Evolutionary conservation across 1,140 invertebrate genomes (phyloP), one percentile per base, ranked within the genome.

Genomic region (Brachionus manjavacas): DNA sequence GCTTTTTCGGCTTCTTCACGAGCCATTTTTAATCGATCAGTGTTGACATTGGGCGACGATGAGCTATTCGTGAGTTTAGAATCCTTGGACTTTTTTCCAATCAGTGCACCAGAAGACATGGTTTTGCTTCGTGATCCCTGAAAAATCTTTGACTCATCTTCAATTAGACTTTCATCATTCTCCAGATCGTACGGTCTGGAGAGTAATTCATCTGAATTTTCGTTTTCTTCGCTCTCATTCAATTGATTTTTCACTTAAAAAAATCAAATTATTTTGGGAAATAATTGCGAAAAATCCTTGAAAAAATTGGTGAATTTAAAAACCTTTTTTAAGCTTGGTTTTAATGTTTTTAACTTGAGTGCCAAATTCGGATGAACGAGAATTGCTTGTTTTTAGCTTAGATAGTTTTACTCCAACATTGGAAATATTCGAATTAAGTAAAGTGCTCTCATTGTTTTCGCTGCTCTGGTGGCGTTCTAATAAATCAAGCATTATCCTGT

Each of bases 1-100:
- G 84, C 84, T 35, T 35, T 28, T 43, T 84, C 84, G 20, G 74
- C 76, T 78, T 84, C 74, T 78, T 84, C 84, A 41, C 64, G 76
- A 31, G 84, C 84, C 35, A 84, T 28, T 84, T 84, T 84, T 14
- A 84, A 16, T 20, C 84, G 12, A 4, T 84, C 84, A 6, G 35
- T 28, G 49, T 76, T 78, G 2, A 64, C 46, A 84, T 76, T 84
- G 9, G n/a, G 31, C 9, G 49, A 43, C 4, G 35, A 23, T 3
- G 20, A 35, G 12, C 16, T 35, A 28, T 31, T 76, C 9, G 49
- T 46, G 4, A 23, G 23, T 35, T 25, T 68, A 39, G 16, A 23
- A 25, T 55, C 78, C 55, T 80, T 64, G 20, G 41, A 31, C 41
- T 60, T 81, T 64, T 43, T 39, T 35, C 25, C 4, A 20, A 25